Base-by-base conservation (phyloP, 2,113 vertebrate genomes). In the Taxidea taxus region DNA sequence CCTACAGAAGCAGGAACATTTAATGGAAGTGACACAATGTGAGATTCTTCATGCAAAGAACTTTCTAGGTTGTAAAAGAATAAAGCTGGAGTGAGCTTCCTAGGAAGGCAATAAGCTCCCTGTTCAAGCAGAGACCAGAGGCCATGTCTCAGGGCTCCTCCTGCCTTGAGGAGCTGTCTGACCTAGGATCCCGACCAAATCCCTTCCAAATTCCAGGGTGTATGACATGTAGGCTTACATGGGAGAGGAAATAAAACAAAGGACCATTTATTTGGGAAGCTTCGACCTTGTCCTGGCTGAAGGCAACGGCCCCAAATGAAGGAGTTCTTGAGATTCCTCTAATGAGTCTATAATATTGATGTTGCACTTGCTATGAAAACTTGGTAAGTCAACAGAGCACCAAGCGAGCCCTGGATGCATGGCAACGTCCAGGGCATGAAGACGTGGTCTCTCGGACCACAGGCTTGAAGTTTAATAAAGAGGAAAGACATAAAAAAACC, bases 291-390 rank as follows among this genome's bases (percentile, higher is more conserved):
- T 21, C 74, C 60, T 62, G 12, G 44, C 44, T 25, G 21, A 94
- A 96, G 54, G 66, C 60, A 92, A 68, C 64, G 81, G 27, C 49
- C 87, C 14, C 7, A 77, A 91, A 18, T 81, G 84, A 90, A 90
- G 90, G 68, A 97, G 75, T 58, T 92, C 81, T 81, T 81, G 34
- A 51, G 58, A 27, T 58, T 68, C 66, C 70, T 96, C 89, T 82
- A 84, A 91, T 47, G 85, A 81, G 25, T 74, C 68, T 89, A 1
- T 81, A 58, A 42, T 51, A 37, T 34, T 66, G 29, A 25, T n/a
- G 66, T 4, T 34, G 21, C 25, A 58, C 70, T 96, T 87, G 66
- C 68, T 31, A 9, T 91, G 82, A 87, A 77, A 51, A 88, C n/a
- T 39, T 6, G 58, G 68, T 39, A 84, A 44, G 15, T 58, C 60